Conservation (phyloP, 2,797 vertebrate genomes). For the Eulemur rubriventer region DNA sequence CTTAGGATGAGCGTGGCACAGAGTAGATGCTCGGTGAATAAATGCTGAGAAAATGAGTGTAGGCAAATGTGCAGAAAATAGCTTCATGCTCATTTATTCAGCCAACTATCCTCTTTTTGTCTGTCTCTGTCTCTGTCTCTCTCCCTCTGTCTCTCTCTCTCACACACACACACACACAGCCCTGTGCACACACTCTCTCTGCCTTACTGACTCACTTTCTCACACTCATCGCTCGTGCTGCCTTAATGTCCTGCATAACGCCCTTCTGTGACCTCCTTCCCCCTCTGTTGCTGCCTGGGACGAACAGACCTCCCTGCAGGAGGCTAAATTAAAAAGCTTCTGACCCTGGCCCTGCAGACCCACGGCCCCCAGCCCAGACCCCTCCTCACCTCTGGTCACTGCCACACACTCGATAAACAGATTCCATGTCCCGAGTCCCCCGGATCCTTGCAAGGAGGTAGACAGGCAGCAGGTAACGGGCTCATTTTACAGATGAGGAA, state of each 20-base stretch:
- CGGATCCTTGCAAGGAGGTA: neutral
- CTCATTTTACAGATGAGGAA: neutral
- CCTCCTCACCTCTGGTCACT: neutral
- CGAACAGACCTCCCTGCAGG: neutral
- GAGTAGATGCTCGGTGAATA: neutral
- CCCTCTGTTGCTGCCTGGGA: neutral
- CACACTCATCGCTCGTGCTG: neutral
- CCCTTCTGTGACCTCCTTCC: neutral
- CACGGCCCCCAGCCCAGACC: neutral
- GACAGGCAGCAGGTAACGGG: neutral
- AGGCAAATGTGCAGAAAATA: neutral
- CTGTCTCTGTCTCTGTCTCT: neutral
- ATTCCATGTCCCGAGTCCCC: neutral
- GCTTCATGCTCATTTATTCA: neutral
- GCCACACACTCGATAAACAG: accelerated
- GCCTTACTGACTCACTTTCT: neutral
- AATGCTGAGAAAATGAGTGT: neutral
- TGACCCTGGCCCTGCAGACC: neutral
- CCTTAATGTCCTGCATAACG: neutral
- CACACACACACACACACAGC: neutral
- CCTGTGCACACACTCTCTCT: neutral
- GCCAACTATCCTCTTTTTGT: no score
- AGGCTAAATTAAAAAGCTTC: neutral
- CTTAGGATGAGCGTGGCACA: neutral
- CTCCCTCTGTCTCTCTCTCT: neutral